phyloP scores from a whole-genome alignment of 1,140 invertebrate species.

The Aethina tumida region DNA sequence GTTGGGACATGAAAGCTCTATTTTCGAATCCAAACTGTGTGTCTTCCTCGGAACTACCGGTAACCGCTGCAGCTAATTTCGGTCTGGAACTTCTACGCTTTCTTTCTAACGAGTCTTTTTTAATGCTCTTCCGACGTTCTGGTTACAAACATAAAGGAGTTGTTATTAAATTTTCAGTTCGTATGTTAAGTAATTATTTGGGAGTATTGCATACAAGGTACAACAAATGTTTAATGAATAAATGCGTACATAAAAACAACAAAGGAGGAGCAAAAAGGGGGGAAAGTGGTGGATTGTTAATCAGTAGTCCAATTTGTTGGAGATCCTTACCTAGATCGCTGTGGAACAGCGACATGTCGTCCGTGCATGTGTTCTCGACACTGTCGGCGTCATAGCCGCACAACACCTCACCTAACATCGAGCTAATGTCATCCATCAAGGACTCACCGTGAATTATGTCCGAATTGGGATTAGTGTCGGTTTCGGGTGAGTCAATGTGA shows the following conservation, averaged over 20 bases:
- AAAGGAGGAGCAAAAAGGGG: too few relatives aligned
- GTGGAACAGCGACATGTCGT: slow-evolving; percentile 53
- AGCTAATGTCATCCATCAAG: slow-evolving; percentile 65
- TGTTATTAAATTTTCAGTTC: too few relatives aligned
- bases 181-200: too few relatives aligned
- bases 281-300: too few relatives aligned
- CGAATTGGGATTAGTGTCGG: slow-evolving; percentile 55
- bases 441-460: slow-evolving; percentile 62
- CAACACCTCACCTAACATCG: slow-evolving; percentile 56
- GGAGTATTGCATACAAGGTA: too few relatives aligned
- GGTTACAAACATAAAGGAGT: slow-evolving; percentile 1
- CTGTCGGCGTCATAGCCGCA: slow-evolving; percentile 52
- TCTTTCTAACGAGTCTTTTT: slow-evolving; percentile 35
- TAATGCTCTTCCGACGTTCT: slow-evolving; percentile 24
- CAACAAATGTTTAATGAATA: too few relatives aligned
- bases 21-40: slow-evolving; percentile 56
- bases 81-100: slow-evolving; percentile 38
- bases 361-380: slow-evolving; percentile 47
- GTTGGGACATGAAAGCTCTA: slow-evolving; percentile 43
- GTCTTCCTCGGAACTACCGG: slow-evolving; percentile 41
- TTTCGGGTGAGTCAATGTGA: slow-evolving; percentile 75
- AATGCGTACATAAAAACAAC: too few relatives aligned
- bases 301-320: too few relatives aligned
- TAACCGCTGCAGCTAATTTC: slow-evolving; percentile 34
- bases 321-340: slow-evolving; percentile 40